Conservation (phyloP, 2,888 invertebrate species). For the Bugulina stolonifera region DNA sequence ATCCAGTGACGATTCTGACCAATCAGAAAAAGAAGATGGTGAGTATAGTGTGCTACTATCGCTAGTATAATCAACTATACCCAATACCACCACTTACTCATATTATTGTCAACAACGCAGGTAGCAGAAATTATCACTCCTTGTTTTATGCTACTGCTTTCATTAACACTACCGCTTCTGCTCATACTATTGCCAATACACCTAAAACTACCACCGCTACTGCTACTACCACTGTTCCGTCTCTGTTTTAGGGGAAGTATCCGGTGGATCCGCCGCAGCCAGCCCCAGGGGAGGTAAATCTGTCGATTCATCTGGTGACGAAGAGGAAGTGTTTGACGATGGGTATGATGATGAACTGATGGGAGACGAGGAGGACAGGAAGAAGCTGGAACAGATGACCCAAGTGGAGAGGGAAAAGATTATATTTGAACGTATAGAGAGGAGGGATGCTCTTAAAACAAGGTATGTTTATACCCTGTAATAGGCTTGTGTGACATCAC, state of each 20-base stretch:
- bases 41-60: too few relatives aligned
- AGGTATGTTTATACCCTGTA: too few relatives aligned
- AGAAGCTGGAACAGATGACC: slow-evolving; percentile 80
- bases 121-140: not conserved
- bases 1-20: slow-evolving; percentile 7
- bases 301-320: slow-evolving; percentile 31
- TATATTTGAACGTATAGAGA: slow-evolving; percentile 90
- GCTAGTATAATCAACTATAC: too few relatives aligned
- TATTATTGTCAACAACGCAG: too few relatives aligned
- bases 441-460: slow-evolving; percentile 85
- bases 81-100: not conserved
- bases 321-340: slow-evolving; percentile 82
- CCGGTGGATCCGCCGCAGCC: not conserved
- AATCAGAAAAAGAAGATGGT: slow-evolving; percentile 23
- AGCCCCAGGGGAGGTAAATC: slow-evolving; percentile 32
- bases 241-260: slow-evolving; percentile 2
- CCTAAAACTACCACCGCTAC: not conserved
- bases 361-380: slow-evolving; percentile 92
- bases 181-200: not conserved
- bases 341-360: slow-evolving; percentile 94
- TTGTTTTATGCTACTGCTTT: not conserved
- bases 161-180: not conserved
- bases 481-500: too few relatives aligned
- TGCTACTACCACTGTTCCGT: not conserved
- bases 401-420: slow-evolving; percentile 96